These are phyloP conservation scores for Glareola pratincola DNA, from an alignment of 2,113 vertebrate genomes.

Conservation along the genomic window DNA sequence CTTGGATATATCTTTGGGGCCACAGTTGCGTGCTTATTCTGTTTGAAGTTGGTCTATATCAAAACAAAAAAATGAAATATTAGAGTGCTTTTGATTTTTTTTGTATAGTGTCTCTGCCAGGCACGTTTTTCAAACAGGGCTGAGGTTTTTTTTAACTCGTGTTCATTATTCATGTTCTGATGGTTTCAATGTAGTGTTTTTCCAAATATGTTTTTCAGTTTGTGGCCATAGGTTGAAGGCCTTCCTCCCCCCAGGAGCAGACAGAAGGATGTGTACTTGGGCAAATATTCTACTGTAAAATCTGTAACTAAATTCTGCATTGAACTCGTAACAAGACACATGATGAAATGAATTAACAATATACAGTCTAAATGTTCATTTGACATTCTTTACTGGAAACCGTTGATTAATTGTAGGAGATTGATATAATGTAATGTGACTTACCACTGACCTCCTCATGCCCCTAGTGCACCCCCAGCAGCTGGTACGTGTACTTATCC, in stretches of 20 bases:
- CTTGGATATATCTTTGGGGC: not conserved
- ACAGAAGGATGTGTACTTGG: not conserved
- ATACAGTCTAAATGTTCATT: not conserved
- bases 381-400: not conserved
- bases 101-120: not conserved
- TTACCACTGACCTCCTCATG: not conserved
- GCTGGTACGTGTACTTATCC: not conserved
- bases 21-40: not conserved
- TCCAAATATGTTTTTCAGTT: not conserved
- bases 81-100: not conserved
- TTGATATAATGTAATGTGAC: not conserved
- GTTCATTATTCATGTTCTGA: not conserved
- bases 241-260: fast-evolving
- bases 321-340: not conserved
- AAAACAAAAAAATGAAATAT: not conserved
- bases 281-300: not conserved
- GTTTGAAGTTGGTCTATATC: not conserved
- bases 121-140: not conserved
- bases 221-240: not conserved
- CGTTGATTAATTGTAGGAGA: not conserved
- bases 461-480: not conserved
- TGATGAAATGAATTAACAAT: not conserved
- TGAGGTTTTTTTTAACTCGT: not conserved
- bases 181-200: not conserved
- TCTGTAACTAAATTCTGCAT: not conserved